Base-by-base conservation (phyloP, 2,113 vertebrate species). In the Psophia crepitans region DNA sequence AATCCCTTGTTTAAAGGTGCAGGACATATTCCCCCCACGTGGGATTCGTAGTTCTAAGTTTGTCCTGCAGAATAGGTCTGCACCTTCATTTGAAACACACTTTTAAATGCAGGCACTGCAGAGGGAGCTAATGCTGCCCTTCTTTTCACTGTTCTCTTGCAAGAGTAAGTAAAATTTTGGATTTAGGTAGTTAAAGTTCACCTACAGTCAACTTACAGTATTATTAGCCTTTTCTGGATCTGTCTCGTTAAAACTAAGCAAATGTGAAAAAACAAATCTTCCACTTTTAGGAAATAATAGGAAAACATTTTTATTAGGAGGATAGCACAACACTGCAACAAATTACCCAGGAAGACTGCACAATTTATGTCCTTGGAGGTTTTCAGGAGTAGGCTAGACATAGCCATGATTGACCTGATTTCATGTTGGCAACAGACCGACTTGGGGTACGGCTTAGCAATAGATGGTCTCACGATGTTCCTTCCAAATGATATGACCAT, bases 311-410 rank as follows among this genome's bases (percentile, higher is more conserved):
- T 24, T 35, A 21, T 30, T 43, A 56, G 28, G 20, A 79, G 1
- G 4, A 41, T 12, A 68, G 28, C 14, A 58, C 17, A 75, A 14
- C 26, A 54, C 0, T 4, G 9, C 33, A 64, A 68, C 7, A 76
- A 58, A 64, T 85, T 71, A 41, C 9, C 7, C 5, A 37, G 5
- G 13, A 8, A 32, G 18, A 57, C 3, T 1, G 0, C 14, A 37
- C 2, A 32, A 14, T 32, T 66, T 82, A 60, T 3, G 0, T 63
- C 56, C 43, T 58, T 32, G 22, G 28, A 84, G 32, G 7, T 87
- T 78, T 93, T 74, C 11, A 46, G 23, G 11, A 74, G 18, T 15
- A 77, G 49, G 14, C 19, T 69, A 61, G 27, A 63, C 17, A 26
- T 28, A 57, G 17, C 3, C 8, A 14, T 32, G 9, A 69, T 11